Percentiles rank a stretch among this genome's conserved stretches.
Conservation (phyloP, 2,113 vertebrate genomes). For the Odobenus rosmarus region DNA sequence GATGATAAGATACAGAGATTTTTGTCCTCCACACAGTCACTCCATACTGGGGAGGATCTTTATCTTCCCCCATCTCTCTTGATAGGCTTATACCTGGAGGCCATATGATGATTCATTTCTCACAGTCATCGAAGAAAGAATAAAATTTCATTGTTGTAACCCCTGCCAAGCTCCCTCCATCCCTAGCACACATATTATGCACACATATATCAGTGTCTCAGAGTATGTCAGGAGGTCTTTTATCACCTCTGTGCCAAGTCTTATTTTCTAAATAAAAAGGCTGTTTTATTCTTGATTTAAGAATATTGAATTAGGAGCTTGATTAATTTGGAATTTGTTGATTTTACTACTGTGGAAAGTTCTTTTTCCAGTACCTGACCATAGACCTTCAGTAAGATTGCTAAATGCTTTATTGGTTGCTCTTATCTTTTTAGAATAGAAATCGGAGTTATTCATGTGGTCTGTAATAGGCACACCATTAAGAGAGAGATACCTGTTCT, state of each 20-base stretch:
- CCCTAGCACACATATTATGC: background rate
- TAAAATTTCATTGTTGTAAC: background rate
- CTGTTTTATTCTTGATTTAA: background rate
- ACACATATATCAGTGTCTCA: background rate
- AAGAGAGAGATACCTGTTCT: conserved; percentile 7
- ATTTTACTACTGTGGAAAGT: background rate
- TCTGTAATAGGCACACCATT: background rate
- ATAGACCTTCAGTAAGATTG: background rate
- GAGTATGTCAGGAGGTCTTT: background rate
- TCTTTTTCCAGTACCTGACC: background rate
- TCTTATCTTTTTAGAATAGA: conserved; percentile 27
- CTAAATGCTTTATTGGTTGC: background rate
- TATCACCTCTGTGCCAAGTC: background rate
- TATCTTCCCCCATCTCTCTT: background rate
- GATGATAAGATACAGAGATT: background rate
- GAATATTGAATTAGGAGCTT: conserved; percentile 13
- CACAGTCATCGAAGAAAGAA: conserved; percentile 6
- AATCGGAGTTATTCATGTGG: background rate
- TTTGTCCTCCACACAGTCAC: background rate
- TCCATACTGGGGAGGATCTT: background rate
- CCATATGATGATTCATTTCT: conserved; percentile 23
- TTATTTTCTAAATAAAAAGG: conserved; percentile 54
- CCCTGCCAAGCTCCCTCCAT: background rate
- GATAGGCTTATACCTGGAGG: background rate
- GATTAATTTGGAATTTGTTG: background rate